phyloP scores from a whole-genome alignment of 2,113 vertebrate species.

The Oryzias melastigma region DNA sequence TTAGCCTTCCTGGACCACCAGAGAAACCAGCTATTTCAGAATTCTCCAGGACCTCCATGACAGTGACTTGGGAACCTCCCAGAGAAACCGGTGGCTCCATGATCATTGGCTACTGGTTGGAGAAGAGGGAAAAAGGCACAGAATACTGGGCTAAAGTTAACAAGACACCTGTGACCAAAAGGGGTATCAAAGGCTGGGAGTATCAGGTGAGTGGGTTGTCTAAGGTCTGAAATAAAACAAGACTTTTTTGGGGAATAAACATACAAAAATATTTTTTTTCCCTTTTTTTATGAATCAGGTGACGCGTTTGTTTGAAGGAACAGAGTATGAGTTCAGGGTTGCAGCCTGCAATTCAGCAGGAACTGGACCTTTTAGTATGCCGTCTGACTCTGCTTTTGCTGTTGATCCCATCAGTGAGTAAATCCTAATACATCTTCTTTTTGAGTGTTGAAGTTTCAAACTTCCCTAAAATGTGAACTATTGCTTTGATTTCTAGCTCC shows the following conservation, averaged over 20 bases:
- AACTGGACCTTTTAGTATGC: conserved; percentile 90
- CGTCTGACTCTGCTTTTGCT: conserved; percentile 90
- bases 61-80: conserved; percentile 93
- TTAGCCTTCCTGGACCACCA: conserved; percentile 91
- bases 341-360: conserved; percentile 93
- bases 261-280: neutral
- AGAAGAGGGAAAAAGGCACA: conserved; percentile 91
- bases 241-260: neutral
- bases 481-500: conserved; percentile 75
- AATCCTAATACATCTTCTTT: neutral
- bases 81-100: conserved; percentile 87
- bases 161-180: conserved; percentile 87
- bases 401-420: conserved; percentile 93
- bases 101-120: conserved; percentile 95
- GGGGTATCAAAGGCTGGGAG: conserved; percentile 87
- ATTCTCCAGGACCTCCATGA: conserved; percentile 86
- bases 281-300: conserved; percentile 66
- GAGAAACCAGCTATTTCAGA: conserved; percentile 88
- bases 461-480: neutral
- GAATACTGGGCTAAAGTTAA: conserved; percentile 92
- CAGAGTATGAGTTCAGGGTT: conserved; percentile 93
- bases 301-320: conserved; percentile 88
- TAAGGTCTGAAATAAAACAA: no score
- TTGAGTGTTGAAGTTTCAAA: neutral
- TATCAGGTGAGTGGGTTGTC: conserved; percentile 78